phyloP scores from a whole-genome alignment of 2,888 invertebrate species.

The Epistrophella euchroma region DNA sequence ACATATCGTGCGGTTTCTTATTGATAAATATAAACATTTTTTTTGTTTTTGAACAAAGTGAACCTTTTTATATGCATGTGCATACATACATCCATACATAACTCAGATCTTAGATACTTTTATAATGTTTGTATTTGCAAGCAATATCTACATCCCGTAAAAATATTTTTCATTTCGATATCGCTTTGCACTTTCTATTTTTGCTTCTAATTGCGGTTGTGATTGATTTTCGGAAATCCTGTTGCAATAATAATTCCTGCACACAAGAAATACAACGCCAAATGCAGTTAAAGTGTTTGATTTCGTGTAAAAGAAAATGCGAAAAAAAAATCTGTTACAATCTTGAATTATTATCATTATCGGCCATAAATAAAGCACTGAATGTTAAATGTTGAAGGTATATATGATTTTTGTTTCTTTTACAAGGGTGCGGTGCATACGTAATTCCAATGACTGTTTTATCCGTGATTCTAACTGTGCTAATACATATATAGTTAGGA shows the following conservation, averaged over 20 bases:
- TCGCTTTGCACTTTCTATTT: not conserved
- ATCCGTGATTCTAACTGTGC: conserved; percentile 30
- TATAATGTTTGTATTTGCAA: too few species aligned
- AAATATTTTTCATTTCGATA: conserved; percentile 26
- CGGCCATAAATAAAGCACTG: conserved; percentile 51
- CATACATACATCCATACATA: not conserved
- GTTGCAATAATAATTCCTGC: conserved; percentile 35
- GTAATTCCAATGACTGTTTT: conserved; percentile 40
- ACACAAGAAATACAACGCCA: conserved; percentile 33
- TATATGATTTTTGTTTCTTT: conserved; percentile 23
- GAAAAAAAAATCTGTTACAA: conserved; percentile 20
- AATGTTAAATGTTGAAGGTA: conserved; percentile 22
- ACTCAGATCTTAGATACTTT: not conserved
- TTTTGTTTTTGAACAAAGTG: too few species aligned
- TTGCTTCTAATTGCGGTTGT: conserved; percentile 43
- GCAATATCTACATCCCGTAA: conserved; percentile 17
- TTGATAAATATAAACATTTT: too few species aligned
- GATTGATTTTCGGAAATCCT: conserved; percentile 69
- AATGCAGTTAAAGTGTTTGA: conserved; percentile 38
- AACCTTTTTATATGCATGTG: too few species aligned
- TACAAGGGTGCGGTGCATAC: conserved; percentile 43
- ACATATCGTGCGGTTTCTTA: too few species aligned
- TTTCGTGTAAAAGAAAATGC: not conserved
- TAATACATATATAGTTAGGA: not conserved
- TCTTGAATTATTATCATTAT: conserved; percentile 49